These are phyloP conservation scores for Altica lythri DNA, from an alignment of 2,888 invertebrate species.

Conservation along the genomic window DNA sequence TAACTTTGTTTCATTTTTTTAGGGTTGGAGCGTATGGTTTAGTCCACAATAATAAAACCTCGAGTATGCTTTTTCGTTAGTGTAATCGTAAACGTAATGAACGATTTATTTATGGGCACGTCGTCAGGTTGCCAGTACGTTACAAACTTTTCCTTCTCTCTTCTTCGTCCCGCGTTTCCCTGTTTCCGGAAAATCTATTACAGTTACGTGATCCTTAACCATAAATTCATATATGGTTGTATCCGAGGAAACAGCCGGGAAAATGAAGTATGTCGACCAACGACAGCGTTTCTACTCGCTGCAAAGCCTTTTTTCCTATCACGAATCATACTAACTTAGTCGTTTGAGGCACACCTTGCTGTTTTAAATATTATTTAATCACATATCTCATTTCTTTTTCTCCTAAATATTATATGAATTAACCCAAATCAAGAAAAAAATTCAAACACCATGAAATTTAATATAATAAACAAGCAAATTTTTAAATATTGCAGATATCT, in stretches of 20 bases:
- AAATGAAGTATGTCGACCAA: constrained; percentile 13
- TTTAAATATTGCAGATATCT: too few relatives aligned
- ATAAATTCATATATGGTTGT: constrained; percentile 21
- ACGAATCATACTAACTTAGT: not conserved
- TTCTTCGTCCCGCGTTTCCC: not conserved
- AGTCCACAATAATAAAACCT: too few relatives aligned
- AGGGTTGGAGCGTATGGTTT: too few relatives aligned
- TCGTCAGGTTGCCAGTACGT: constrained; percentile 10
- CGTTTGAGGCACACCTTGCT: too few relatives aligned
- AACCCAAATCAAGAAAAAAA: too few relatives aligned
- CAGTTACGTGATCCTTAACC: constrained; percentile 17
- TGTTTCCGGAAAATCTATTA: constrained; percentile 20
- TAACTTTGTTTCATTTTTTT: too few relatives aligned
- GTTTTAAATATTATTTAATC: too few relatives aligned
- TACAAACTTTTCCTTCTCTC: not conserved
- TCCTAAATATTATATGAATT: too few relatives aligned
- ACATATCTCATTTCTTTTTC: too few relatives aligned
- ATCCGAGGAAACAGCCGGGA: constrained; percentile 4
- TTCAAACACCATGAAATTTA: too few relatives aligned
- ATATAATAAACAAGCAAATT: too few relatives aligned
- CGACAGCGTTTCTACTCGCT: not conserved
- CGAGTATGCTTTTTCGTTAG: constrained; percentile 1
- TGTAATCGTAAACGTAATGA: too few relatives aligned
- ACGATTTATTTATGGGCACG: constrained; percentile 17
- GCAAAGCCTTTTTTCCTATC: constrained; percentile 2